Percentiles rank a stretch among this genome's conserved stretches.
phyloP scores from a whole-genome alignment of 2,888 invertebrate genomes.

The Rhamphomyia laevipes region DNA sequence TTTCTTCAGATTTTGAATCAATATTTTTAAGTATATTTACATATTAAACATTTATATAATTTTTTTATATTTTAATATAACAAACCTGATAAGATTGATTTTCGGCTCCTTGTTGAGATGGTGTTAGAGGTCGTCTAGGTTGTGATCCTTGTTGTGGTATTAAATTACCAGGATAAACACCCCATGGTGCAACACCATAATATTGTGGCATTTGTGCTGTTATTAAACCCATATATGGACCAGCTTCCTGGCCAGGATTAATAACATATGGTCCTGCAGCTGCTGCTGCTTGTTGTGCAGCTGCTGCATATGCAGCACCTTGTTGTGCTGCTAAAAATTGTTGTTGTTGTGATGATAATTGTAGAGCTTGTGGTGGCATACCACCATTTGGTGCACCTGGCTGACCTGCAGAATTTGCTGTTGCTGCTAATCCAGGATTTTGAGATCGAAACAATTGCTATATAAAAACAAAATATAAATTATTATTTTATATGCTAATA shows the following conservation, averaged over 20 bases:
- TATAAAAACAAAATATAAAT: slow-evolving; percentile 7
- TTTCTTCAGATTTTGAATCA: not conserved
- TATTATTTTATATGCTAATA: too few species aligned
- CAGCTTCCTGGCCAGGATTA: slow-evolving; percentile 61
- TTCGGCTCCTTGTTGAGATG: slow-evolving; percentile 51
- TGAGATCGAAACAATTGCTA: slow-evolving; percentile 85
- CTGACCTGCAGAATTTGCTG: slow-evolving; percentile 33
- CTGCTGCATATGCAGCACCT: slow-evolving; percentile 42
- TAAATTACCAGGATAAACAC: slow-evolving; percentile 75
- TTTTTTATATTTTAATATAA: slow-evolving; percentile 3
- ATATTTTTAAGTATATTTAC: not conserved
- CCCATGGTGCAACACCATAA: slow-evolving; percentile 87
- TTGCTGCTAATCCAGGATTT: slow-evolving; percentile 58
- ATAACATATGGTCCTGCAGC: slow-evolving; percentile 74
- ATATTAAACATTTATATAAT: not conserved
- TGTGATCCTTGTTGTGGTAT: slow-evolving; percentile 56
- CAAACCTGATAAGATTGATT: slow-evolving; percentile 40
- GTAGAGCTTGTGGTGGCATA: slow-evolving; percentile 59
- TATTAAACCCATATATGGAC: slow-evolving; percentile 74
- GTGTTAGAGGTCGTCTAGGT: slow-evolving; percentile 67
- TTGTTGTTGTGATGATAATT: slow-evolving; percentile 61
- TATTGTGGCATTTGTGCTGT: slow-evolving; percentile 81
- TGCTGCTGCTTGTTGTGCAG: slow-evolving; percentile 62
- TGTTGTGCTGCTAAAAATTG: slow-evolving; percentile 66
- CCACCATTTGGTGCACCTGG: slow-evolving; percentile 54